Percentiles rank a stretch among this genome's conserved stretches.
Evolutionary conservation across 2,113 vertebrate species (phyloP).

Genomic region (Leiothrix lutea): DNA sequence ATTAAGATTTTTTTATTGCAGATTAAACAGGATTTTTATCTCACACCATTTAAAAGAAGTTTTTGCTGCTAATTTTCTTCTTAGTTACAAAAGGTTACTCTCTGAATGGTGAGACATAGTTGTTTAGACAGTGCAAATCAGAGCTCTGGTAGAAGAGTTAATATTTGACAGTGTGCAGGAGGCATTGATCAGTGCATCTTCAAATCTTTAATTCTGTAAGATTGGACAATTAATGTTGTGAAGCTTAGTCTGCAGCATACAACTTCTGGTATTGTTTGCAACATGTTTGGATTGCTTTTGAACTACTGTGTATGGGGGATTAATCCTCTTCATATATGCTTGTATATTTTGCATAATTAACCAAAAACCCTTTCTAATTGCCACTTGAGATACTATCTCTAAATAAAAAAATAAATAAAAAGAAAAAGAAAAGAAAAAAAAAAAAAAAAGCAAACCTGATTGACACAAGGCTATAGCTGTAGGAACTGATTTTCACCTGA

Average conservation of each 20-base stretch:
- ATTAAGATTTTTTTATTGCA: background rate
- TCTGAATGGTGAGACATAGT: background rate
- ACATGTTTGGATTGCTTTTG: background rate
- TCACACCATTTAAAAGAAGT: background rate
- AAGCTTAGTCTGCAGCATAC: background rate
- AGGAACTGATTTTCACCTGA: background rate
- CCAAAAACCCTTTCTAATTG: background rate
- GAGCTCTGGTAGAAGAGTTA: background rate
- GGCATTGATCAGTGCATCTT: background rate
- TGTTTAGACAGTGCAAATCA: background rate
- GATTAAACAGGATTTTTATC: background rate
- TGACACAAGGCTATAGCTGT: background rate
- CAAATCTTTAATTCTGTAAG: background rate
- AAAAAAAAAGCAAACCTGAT: background rate
- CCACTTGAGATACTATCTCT: background rate
- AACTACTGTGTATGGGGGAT: background rate
- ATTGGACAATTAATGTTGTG: background rate
- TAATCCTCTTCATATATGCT: background rate
- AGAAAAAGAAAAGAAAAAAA: background rate
- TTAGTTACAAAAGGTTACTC: background rate
- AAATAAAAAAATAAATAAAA: background rate
- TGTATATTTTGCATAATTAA: background rate
- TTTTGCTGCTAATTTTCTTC: background rate
- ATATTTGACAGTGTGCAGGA: background rate
- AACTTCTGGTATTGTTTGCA: background rate